Conservation (phyloP, 2,888 invertebrate genomes). For the Microctonus aethiopoides region DNA sequence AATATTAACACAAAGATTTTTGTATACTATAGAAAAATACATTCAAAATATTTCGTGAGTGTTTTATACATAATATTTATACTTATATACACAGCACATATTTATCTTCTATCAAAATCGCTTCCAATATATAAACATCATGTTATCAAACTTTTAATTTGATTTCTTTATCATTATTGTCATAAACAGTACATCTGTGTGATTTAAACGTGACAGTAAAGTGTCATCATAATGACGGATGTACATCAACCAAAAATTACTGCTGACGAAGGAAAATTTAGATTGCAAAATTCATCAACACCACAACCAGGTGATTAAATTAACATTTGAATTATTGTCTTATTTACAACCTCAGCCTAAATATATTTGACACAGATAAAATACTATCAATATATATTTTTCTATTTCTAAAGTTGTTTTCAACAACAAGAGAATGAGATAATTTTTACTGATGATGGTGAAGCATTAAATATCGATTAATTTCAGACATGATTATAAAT, state of each 20-base stretch:
- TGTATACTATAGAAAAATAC: not conserved
- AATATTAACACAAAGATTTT: not conserved
- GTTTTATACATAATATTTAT: too few relatives aligned
- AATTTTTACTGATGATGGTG: too few relatives aligned
- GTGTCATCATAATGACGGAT: conserved; percentile 58
- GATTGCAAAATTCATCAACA: conserved; percentile 46
- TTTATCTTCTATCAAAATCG: too few relatives aligned
- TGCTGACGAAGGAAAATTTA: conserved; percentile 49
- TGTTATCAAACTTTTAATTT: not conserved
- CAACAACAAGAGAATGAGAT: too few relatives aligned
- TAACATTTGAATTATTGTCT: not conserved
- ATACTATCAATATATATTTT: not conserved
- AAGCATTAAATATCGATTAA: too few relatives aligned
- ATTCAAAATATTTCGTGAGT: too few relatives aligned
- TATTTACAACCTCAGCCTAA: not conserved
- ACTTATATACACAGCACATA: too few relatives aligned
- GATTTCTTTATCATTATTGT: not conserved
- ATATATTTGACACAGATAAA: not conserved
- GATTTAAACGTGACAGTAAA: not conserved
- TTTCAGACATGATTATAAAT: too few relatives aligned
- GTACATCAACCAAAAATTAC: conserved; percentile 52
- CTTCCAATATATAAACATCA: not conserved
- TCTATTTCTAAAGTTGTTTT: too few relatives aligned
- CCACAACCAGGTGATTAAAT: conserved; percentile 55
- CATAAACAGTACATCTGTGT: too few relatives aligned